Evolutionary conservation across 2,888 invertebrate species (phyloP).

Genomic region (Orthosia gracilis): DNA sequence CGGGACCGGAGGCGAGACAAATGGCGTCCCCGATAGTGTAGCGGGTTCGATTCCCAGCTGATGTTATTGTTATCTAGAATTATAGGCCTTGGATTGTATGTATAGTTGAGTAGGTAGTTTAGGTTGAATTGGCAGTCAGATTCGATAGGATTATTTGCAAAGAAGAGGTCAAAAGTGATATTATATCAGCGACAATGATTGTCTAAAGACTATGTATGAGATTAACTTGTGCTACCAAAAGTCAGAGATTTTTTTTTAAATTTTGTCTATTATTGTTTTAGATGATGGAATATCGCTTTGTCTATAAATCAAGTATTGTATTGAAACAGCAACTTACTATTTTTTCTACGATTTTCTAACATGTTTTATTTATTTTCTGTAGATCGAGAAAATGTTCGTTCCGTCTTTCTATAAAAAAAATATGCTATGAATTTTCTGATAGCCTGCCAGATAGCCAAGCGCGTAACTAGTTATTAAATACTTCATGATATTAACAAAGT

Average conservation of each 20-base stretch:
- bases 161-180: no score
- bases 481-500: no score
- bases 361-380: no score
- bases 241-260: no score
- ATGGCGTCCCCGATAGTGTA: slow-evolving; percentile 58
- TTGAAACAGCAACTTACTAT: background rate
- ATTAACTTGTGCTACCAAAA: no score
- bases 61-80: slow-evolving; percentile 60
- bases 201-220: no score
- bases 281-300: background rate
- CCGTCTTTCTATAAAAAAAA: no score
- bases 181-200: no score
- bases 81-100: slow-evolving; percentile 38
- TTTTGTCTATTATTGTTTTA: no score
- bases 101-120: slow-evolving; percentile 5
- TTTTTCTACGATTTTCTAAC: no score
- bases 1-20: slow-evolving; percentile 60
- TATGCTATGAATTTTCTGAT: background rate
- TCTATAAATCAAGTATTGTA: background rate
- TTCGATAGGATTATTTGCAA: background rate
- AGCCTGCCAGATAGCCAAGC: background rate
- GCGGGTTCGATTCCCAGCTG: slow-evolving; percentile 56
- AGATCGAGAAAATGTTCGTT: no score
- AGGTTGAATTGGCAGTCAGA: background rate
- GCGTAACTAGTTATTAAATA: background rate